Percentiles rank a stretch among this genome's conserved stretches.
Evolutionary conservation across 2,888 invertebrate species (phyloP).

Genomic region (Hylaea fasciaria): DNA sequence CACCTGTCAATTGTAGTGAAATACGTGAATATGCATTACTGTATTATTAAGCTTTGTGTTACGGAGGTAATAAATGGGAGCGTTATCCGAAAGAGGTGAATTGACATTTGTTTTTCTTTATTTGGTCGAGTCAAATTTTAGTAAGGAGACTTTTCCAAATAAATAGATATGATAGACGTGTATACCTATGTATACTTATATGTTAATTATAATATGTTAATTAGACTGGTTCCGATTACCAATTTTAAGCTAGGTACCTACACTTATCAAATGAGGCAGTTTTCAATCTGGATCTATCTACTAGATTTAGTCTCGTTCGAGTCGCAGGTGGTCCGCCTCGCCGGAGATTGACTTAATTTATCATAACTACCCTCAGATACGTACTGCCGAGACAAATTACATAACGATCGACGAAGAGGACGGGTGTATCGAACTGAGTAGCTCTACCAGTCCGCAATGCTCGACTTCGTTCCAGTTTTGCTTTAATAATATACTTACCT

Average conservation of each 20-base stretch:
- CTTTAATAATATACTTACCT: too few relatives aligned
- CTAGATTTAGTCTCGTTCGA: background rate
- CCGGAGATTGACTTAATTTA: slow-evolving; percentile 49
- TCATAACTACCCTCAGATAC: slow-evolving; percentile 51
- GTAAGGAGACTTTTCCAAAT: too few relatives aligned
- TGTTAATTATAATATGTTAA: background rate
- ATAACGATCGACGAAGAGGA: slow-evolving; percentile 9
- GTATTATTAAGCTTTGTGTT: slow-evolving; percentile 17
- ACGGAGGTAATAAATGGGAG: slow-evolving; percentile 4
- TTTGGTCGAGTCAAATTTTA: slow-evolving; percentile 1
- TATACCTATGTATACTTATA: too few relatives aligned
- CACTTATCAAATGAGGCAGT: slow-evolving; percentile 2
- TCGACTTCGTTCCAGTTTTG: slow-evolving; percentile 1
- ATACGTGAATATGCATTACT: slow-evolving; percentile 42
- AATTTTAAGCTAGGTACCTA: too few relatives aligned
- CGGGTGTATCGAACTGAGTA: background rate
- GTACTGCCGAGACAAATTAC: slow-evolving; percentile 35
- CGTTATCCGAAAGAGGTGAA: background rate
- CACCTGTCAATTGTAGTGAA: slow-evolving; percentile 67
- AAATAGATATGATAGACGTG: too few relatives aligned
- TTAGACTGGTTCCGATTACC: background rate
- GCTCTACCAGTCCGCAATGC: background rate
- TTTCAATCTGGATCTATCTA: slow-evolving; percentile 33
- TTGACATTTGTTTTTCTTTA: slow-evolving; percentile 2
- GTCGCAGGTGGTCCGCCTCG: slow-evolving; percentile 51